Conservation (phyloP, 2,888 invertebrate species). For the Stenodema calcarata region DNA sequence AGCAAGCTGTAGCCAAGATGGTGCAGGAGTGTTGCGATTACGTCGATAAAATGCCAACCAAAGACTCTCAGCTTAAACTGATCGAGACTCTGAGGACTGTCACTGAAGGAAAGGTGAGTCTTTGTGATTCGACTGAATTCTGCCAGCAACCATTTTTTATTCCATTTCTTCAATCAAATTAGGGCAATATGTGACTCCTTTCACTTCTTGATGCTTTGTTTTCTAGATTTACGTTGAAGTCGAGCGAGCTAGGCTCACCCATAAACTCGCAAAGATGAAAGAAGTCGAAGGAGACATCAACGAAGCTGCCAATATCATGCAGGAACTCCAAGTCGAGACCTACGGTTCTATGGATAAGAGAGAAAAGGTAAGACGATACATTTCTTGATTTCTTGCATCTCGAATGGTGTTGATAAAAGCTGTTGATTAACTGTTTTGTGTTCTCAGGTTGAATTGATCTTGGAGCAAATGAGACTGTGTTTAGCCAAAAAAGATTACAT, state of each 20-base stretch:
- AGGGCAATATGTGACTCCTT: too few species aligned
- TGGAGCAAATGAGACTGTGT: slow-evolving; percentile 98
- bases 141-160: not conserved
- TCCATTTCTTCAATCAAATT: not conserved
- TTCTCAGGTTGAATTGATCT: slow-evolving; percentile 79
- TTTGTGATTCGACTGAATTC: not conserved
- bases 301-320: slow-evolving; percentile 91
- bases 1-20: slow-evolving; percentile 96
- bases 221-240: slow-evolving; percentile 97
- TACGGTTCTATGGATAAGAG: slow-evolving; percentile 98
- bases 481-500: slow-evolving; percentile 94
- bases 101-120: slow-evolving; percentile 88
- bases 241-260: slow-evolving; percentile 93
- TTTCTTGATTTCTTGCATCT: not conserved
- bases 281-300: slow-evolving; percentile 83
- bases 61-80: slow-evolving; percentile 88
- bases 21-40: slow-evolving; percentile 94
- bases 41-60: slow-evolving; percentile 89
- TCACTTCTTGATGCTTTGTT: too few species aligned
- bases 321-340: slow-evolving; percentile 96
- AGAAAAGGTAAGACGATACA: slow-evolving; percentile 75
- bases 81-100: slow-evolving; percentile 95
- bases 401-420: not conserved
- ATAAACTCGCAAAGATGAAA: slow-evolving; percentile 83
- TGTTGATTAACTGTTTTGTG: slow-evolving; percentile 43